These are phyloP conservation scores for Drosophila aff. DNA, from an alignment of 1,140 invertebrate species.

Conservation along the genomic window DNA sequence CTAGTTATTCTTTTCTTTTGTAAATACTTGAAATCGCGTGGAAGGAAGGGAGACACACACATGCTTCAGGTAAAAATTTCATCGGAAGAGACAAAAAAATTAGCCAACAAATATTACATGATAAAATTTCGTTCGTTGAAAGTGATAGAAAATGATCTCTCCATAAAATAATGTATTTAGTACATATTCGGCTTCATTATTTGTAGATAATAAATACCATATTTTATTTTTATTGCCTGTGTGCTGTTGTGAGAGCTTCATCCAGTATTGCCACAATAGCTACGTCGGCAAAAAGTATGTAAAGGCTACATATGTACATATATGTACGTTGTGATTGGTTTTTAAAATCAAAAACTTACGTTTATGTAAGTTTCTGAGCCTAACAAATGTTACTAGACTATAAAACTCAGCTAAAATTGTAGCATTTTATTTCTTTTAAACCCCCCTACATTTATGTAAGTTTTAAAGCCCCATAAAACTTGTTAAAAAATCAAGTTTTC, in stretches of 20 bases:
- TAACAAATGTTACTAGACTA: neutral
- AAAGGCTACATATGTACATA: constrained; percentile 6
- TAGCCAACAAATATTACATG: constrained; percentile 65
- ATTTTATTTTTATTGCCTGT: neutral
- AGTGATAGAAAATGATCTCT: neutral
- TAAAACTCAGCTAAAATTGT: too few species aligned
- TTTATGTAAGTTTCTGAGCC: constrained; percentile 2
- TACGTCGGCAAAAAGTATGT: constrained; percentile 65
- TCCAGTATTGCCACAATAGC: constrained; percentile 35
- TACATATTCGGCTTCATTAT: too few species aligned
- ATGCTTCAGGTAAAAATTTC: constrained; percentile 64
- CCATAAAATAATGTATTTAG: neutral
- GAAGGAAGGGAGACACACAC: constrained; percentile 4
- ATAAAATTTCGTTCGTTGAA: constrained; percentile 48
- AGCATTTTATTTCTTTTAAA: neutral
- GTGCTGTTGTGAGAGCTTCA: constrained; percentile 11
- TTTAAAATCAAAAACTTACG: neutral
- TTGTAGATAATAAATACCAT: neutral
- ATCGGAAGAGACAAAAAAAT: constrained; percentile 8
- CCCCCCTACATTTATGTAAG: neutral
- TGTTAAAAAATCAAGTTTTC: neutral
- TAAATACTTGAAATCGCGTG: constrained; percentile 50
- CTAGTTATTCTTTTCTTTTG: constrained; percentile 33
- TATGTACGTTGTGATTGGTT: neutral
- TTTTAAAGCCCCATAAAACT: neutral